Evolutionary conservation across 2,113 vertebrate species (phyloP).

Genomic region (Pristiophorus japonicus): DNA sequence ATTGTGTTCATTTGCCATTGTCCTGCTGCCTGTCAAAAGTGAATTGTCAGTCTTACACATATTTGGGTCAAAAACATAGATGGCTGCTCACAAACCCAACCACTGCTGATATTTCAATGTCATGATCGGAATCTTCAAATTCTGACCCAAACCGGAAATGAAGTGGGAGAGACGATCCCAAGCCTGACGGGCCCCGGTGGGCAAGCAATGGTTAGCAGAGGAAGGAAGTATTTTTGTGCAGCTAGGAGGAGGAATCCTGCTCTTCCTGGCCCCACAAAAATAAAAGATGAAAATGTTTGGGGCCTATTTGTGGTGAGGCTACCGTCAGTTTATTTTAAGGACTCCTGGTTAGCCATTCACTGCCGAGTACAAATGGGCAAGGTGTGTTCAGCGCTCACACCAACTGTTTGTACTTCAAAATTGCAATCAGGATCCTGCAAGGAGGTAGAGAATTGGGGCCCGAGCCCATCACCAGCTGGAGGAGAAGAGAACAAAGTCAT

Average conservation of each 20-base stretch:
- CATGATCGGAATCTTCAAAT: too few relatives aligned
- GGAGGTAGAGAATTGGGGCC: neutral
- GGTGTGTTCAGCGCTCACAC: too few relatives aligned
- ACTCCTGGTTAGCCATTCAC: neutral
- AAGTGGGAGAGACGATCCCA: neutral
- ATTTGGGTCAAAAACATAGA: neutral
- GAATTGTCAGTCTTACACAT: neutral
- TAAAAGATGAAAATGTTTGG: neutral
- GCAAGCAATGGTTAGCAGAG: neutral
- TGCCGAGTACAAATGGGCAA: neutral
- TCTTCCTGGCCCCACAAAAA: neutral
- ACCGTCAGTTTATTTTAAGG: neutral
- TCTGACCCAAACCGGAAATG: neutral
- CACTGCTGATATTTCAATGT: neutral
- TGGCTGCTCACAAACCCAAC: neutral
- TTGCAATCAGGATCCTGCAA: neutral
- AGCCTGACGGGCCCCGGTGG: neutral
- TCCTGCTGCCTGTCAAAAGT: neutral
- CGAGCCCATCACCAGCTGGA: neutral
- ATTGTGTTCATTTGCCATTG: neutral
- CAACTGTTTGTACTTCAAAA: neutral
- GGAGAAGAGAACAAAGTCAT: neutral
- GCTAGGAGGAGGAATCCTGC: neutral
- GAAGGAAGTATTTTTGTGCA: neutral
- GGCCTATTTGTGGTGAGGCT: neutral